These are phyloP conservation scores for Labeo calbasu DNA, from an alignment of 2,797 vertebrate species.

Conservation along the genomic window DNA sequence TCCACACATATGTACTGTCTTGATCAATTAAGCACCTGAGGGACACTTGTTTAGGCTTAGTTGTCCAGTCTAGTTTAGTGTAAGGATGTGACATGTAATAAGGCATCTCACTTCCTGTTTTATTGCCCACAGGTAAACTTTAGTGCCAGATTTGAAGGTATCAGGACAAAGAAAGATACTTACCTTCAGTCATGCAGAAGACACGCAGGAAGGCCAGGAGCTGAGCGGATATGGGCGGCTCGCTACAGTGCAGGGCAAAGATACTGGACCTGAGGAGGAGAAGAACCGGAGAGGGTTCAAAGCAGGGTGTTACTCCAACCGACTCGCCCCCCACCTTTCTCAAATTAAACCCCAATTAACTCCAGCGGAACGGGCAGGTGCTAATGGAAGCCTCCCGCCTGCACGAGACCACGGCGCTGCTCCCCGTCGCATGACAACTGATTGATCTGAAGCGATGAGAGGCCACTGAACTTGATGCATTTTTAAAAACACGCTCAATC, in stretches of 20 bases:
- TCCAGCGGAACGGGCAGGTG: conserved; percentile 45
- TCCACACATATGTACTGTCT: conserved; percentile 72
- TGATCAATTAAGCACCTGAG: conserved; percentile 70
- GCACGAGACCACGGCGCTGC: conserved; percentile 24
- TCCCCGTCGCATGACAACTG: conserved; percentile 56
- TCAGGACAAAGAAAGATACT: background rate
- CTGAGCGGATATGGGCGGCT: conserved; percentile 94
- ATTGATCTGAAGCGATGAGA: conserved; percentile 63
- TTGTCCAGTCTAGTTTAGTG: conserved; percentile 23
- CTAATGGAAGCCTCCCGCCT: conserved; percentile 42
- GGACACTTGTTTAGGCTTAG: conserved; percentile 29
- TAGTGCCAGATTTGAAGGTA: background rate
- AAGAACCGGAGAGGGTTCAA: conserved; percentile 50
- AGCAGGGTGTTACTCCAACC: conserved; percentile 20
- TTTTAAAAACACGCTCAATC: conserved; percentile 64
- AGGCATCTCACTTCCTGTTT: conserved; percentile 21
- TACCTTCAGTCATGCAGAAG: conserved; percentile 99
- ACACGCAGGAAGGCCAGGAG: conserved; percentile 95
- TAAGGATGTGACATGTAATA: conserved; percentile 5
- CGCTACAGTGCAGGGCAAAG: conserved; percentile 91
- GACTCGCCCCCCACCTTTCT: conserved; percentile 6
- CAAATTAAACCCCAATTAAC: conserved; percentile 60
- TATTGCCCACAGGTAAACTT: background rate
- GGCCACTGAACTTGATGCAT: conserved; percentile 59
- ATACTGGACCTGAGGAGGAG: conserved; percentile 86